Percentiles rank a stretch among this genome's conserved stretches.
Conservation (phyloP, 2,113 vertebrate species). For the Zapornia atra region DNA sequence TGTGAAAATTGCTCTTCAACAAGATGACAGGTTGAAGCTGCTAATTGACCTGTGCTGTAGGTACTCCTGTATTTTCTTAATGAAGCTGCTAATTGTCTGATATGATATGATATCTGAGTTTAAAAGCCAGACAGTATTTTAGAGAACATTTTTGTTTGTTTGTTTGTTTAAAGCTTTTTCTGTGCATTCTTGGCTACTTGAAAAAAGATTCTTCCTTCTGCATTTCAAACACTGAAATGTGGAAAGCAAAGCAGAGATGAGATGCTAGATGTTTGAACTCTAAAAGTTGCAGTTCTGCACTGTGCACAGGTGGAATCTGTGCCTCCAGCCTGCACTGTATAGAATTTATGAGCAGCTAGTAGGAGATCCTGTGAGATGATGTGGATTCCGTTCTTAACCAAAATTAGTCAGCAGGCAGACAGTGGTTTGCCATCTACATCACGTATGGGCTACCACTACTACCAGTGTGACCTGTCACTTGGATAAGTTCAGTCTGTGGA, state of each 20-base stretch:
- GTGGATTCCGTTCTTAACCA: not conserved
- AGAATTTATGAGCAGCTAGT: not conserved
- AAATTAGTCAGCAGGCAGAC: not conserved
- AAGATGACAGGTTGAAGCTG: not conserved
- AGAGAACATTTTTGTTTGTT: not conserved
- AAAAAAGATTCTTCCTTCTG: not conserved
- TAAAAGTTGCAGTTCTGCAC: not conserved
- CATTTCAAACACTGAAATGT: not conserved
- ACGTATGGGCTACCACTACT: not conserved
- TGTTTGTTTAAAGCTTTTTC: not conserved
- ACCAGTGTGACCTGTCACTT: not conserved
- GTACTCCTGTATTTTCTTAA: not conserved
- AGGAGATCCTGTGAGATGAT: not conserved
- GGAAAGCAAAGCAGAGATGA: not conserved
- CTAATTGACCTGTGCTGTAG: not conserved
- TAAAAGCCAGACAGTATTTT: not conserved
- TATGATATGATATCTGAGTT: not conserved
- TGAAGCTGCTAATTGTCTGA: not conserved
- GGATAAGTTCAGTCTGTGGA: not conserved
- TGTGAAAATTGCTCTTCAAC: conserved; percentile 17
- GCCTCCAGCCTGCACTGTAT: not conserved
- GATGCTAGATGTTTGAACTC: not conserved
- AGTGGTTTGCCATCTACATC: not conserved
- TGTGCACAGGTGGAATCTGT: not conserved
- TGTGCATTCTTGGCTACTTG: not conserved